Evolutionary conservation across 2,113 vertebrate species (phyloP), one percentile per base, ranked within the genome.

Genomic region (Sinocyclocheilus anshuiensis): DNA sequence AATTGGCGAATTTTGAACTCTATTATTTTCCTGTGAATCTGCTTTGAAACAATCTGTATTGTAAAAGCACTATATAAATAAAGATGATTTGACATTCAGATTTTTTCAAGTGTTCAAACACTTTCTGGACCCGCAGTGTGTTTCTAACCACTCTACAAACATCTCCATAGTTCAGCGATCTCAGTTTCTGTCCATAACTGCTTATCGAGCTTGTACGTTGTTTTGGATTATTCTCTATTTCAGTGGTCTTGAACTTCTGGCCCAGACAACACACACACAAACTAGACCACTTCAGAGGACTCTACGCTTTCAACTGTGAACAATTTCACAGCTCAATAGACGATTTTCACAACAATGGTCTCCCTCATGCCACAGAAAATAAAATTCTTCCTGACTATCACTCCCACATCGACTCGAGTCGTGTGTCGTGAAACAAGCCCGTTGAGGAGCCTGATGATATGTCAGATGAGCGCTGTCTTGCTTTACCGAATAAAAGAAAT

Each of bases 291-390:
- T 59, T 48, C 26, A 67, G 36, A 67, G 39, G 79, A 67, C n/a
- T 65, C 59, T 45, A 65, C 45, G 59, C 59, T 65, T 65, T 45
- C 57, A 65, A 48, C 36, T 65, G 79, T 48, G 36, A 65, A 81
- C 59, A 65, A 65, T 81, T 65, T 67, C 59, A 81, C 79, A 81
- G 59, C 59, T 81, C 59, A 24, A 65, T 26, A 15, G 48, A 65
- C 79, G 67, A 65, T 45, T 26, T 81, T 81, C 55, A 80, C 77
- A 80, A 63, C 57, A 63, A 45, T 13, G 33, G 20, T 65, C 79
- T 81, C 59, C 39, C 79, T 81, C 79, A 3, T 67, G 59, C 79
- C 36, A 9, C 13, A 48, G 79, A 81, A 65, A 81, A 81, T 65
- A 26, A 5, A 65, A 48, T 18, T 67, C 59, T 48, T 81, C 79